Conservation (phyloP, 2,888 invertebrate species). For the Ormyrus pomaceus region DNA sequence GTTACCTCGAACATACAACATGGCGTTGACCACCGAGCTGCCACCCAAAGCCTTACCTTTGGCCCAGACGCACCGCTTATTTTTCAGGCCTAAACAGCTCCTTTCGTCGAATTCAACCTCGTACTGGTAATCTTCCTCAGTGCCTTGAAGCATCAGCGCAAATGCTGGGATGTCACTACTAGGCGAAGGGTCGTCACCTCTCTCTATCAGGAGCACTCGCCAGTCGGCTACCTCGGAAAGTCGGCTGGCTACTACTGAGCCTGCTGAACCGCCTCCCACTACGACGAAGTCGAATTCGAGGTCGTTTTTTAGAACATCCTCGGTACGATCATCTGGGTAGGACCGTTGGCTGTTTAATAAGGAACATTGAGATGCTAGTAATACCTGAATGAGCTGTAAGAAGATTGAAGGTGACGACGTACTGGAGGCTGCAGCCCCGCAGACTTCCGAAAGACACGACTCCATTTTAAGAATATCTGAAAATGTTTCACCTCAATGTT, state of each 20-base stretch:
- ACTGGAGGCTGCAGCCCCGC: slow-evolving; percentile 64
- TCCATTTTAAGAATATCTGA: slow-evolving; percentile 61
- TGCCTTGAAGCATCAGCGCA: slow-evolving; percentile 65
- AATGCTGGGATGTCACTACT: slow-evolving; percentile 76
- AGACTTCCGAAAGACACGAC: slow-evolving; percentile 60
- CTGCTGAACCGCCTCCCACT: slow-evolving; percentile 77
- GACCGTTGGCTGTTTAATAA: slow-evolving; percentile 78
- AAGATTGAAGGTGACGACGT: slow-evolving; percentile 76
- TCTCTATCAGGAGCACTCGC: slow-evolving; percentile 77
- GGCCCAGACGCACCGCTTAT: slow-evolving; percentile 77
- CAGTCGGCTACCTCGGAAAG: slow-evolving; percentile 75
- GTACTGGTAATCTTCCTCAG: slow-evolving; percentile 76
- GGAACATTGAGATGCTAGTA: slow-evolving; percentile 80
- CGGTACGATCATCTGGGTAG: slow-evolving; percentile 79
- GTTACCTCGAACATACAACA: slow-evolving; percentile 82
- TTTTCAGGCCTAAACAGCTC: slow-evolving; percentile 71
- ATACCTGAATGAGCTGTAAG: slow-evolving; percentile 78
- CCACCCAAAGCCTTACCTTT: slow-evolving; percentile 83
- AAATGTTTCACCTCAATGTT: not conserved
- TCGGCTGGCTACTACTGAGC: slow-evolving; percentile 77
- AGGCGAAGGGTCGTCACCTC: slow-evolving; percentile 76
- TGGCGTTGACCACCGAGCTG: slow-evolving; percentile 80
- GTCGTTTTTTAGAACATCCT: slow-evolving; percentile 69
- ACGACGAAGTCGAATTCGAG: slow-evolving; percentile 68
- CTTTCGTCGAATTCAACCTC: slow-evolving; percentile 75